Base-by-base conservation (phyloP, 2,888 invertebrate species). In the Lasioglossum malachurum region DNA sequence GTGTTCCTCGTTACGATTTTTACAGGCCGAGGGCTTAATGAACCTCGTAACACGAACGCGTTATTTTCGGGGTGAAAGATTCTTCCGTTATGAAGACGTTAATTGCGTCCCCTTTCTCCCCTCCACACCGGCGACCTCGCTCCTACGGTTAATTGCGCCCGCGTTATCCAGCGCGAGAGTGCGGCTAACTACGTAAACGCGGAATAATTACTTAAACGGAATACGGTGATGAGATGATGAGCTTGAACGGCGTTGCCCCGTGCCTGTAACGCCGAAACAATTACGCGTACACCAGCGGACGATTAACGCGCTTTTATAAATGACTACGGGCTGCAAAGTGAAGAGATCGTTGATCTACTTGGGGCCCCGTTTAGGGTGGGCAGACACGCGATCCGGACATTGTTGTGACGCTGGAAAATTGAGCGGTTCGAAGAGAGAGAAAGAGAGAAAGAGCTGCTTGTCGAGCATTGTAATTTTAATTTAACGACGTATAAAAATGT, bases 131-230 rank as follows among this genome's bases (percentile, higher is more conserved):
- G n/a, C 14, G 12, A 27, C 27, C 31, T 31, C 19, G 31, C 31
- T 10, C 1, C 73, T 67, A 57, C 71, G 74, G 74, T 80, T 88
- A 90, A 90, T 90, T 83, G 84, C 64, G 64, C 81, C 77, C 85
- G 75, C 83, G 79, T 84, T 89, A 86, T 86, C 86, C 90, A 75
- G 72, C 67, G 12, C 44, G 44, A 57, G 79, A 84, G 84, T 57
- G 81, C 73, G 41, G 75, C 79, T 86, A 87, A 90, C 85, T 83
- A 75, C 86, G 71, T 90, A 88, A 87, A 88, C 79, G 85, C 80
- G 81, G 77, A 84, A 81, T 82, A 88, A 90, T 89, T 89, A 83
- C 77, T 77, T 78, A 75, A 71, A 76, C 78, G 72, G 80, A 86
- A 81, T 83, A 74, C 64, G 57, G 38, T 44, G 90, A 90, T 78